Evolutionary conservation across 2,888 invertebrate genomes (phyloP).

Genomic region (Antheraea assamensis): DNA sequence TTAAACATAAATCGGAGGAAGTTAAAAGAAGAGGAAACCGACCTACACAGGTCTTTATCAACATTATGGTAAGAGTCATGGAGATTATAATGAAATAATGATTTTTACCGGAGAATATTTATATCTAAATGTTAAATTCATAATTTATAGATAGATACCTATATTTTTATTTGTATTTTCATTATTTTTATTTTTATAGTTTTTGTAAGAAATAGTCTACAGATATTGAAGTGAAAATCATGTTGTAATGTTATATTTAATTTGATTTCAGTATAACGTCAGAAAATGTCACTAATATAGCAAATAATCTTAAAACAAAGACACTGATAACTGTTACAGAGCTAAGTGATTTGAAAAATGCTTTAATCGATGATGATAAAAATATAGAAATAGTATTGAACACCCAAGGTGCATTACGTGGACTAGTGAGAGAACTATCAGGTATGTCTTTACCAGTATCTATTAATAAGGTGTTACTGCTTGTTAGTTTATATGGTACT

Average conservation of each 20-base stretch:
- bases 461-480: no score
- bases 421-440: conserved; percentile 77
- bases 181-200: background rate
- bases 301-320: conserved; percentile 63
- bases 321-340: conserved; percentile 46
- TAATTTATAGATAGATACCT: no score
- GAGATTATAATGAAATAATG: no score
- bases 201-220: background rate
- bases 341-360: conserved; percentile 62
- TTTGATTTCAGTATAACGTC: conserved; percentile 45
- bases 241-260: conserved; percentile 1
- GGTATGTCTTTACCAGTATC: conserved; percentile 42
- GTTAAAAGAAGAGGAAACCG: conserved; percentile 56
- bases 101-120: no score
- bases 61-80: conserved; percentile 46
- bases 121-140: no score
- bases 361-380: conserved; percentile 58
- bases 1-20: conserved; percentile 52
- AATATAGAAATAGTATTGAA: conserved; percentile 54
- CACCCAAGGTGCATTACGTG: conserved; percentile 67
- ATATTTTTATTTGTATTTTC: no score
- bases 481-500: no score
- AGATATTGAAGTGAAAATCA: background rate
- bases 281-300: conserved; percentile 47
- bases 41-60: conserved; percentile 49